phyloP scores from a whole-genome alignment of 2,113 vertebrate genomes.

The Microcebus murinus region DNA sequence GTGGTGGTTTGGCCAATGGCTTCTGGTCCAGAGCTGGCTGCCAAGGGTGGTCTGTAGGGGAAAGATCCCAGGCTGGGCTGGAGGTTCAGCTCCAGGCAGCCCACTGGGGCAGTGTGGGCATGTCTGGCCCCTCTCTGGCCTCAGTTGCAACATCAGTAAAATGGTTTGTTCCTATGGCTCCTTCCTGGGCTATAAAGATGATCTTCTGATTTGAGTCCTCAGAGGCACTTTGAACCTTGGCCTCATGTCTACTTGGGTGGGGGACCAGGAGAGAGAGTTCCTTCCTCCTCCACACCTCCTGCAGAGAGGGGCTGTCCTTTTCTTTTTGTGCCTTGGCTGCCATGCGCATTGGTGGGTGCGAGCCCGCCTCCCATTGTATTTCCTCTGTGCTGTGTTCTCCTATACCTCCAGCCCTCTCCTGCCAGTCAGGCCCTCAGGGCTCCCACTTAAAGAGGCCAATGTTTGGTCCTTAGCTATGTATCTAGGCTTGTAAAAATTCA shows the following conservation, averaged over 20 bases:
- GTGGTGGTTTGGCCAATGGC: neutral
- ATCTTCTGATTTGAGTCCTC: neutral
- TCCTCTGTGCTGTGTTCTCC: neutral
- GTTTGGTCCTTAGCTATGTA: neutral
- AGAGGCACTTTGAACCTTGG: neutral
- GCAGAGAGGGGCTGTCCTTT: too few species aligned
- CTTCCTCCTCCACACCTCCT: neutral
- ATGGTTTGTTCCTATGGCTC: neutral
- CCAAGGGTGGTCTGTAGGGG: too few species aligned
- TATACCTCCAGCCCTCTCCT: rapidly evolving
- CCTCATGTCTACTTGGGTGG: rapidly evolving
- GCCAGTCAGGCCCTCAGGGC: neutral
- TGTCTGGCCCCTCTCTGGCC: neutral
- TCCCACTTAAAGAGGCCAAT: neutral
- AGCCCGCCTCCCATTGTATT: neutral
- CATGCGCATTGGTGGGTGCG: rapidly evolving
- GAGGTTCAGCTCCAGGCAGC: neutral
- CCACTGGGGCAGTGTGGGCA: neutral
- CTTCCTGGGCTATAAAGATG: neutral
- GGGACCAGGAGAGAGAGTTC: neutral
- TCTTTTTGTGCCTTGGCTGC: neutral
- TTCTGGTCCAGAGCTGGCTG: neutral
- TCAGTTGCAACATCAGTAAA: neutral
- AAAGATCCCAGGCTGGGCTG: neutral
- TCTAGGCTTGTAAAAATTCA: neutral